Base-by-base conservation (phyloP, 2,113 vertebrate species). In the Empidonax traillii region DNA sequence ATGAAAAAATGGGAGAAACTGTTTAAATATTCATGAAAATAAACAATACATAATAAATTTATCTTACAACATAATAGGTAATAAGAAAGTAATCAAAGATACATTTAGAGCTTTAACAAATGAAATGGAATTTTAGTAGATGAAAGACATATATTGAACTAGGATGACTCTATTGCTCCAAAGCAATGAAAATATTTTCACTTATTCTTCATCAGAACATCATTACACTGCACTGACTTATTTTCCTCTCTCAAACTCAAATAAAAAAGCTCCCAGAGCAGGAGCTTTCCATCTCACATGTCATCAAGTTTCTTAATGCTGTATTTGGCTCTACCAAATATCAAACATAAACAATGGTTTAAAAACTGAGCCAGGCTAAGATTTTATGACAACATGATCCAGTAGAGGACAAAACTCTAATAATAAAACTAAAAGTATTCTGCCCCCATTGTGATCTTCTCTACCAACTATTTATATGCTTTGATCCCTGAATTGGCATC, bases 1-100 rank as follows among this genome's bases (percentile, higher is more conserved):
- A 87, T 90, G 63, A 94, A 94, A 89, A 95, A 97, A 96, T 72
- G 81, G 66, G 58, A 93, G 61, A 55, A 95, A 93, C 80, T 91
- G 53, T 67, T 95, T 94, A 95, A 96, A 94, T 96, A 95, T 93
- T 95, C n/a, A 95, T 95, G 91, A 96, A 94, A 92, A 96, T 92
- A 96, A 97, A 97, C 94, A 98, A 85, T 91, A 89, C 61, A 59
- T 59, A 93, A 95, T 63, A 92, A 61, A 90, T 91, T 79, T 94
- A 87, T 71, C 80, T 93, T 94, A 91, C 78, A 85, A 76, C 56
- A 76, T 89, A 90, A 84, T 92, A 94, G 51, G 51, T 81, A 97
- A 63, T 73, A 95, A 91, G 80, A 67, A 94, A 86, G 46, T 53
- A 89, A 97, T 94, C 74, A 91, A 97, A 97, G 87, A 89, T 2